Percentiles rank a stretch among this genome's conserved stretches.
phyloP scores from a whole-genome alignment of 1,140 invertebrate species.

The Leptoteleia sp. region DNA sequence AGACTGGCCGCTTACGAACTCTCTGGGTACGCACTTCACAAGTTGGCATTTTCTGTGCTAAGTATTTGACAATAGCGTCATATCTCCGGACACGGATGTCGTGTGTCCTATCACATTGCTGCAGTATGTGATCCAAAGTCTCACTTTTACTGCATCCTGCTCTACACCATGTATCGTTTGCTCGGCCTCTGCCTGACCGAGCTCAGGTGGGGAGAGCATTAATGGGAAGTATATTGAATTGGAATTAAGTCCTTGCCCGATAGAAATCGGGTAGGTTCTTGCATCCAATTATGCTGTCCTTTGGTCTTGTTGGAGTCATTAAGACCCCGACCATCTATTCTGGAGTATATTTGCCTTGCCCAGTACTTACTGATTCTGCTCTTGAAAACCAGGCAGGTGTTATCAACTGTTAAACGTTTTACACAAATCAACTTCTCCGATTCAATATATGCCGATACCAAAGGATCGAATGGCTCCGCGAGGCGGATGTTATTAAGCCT shows the following conservation, averaged over 20 bases:
- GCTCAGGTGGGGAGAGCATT: not conserved
- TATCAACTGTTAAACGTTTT: too few relatives aligned
- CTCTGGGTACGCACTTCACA: too few relatives aligned
- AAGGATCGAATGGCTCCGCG: too few relatives aligned
- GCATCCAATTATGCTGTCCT: conserved; percentile 1
- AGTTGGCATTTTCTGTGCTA: not conserved
- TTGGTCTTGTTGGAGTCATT: not conserved
- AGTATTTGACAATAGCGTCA: conserved; percentile 5
- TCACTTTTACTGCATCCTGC: not conserved
- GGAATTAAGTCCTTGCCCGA: not conserved
- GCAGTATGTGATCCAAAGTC: conserved; percentile 11
- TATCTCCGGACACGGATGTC: not conserved
- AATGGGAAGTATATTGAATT: not conserved
- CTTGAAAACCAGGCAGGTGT: too few relatives aligned
- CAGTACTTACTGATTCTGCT: too few relatives aligned
- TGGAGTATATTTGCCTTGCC: conserved; percentile 77
- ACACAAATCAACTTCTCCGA: too few relatives aligned
- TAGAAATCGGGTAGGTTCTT: conserved; percentile 13
- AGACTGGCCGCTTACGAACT: too few relatives aligned
- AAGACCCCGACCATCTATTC: not conserved
- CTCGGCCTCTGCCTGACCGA: not conserved
- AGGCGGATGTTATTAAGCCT: not conserved
- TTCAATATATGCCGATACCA: too few relatives aligned
- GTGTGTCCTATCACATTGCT: conserved; percentile 2
- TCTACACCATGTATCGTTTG: not conserved